Evolutionary conservation across 2,797 vertebrate species (phyloP).

Genomic region (Sebastes vulpes): DNA sequence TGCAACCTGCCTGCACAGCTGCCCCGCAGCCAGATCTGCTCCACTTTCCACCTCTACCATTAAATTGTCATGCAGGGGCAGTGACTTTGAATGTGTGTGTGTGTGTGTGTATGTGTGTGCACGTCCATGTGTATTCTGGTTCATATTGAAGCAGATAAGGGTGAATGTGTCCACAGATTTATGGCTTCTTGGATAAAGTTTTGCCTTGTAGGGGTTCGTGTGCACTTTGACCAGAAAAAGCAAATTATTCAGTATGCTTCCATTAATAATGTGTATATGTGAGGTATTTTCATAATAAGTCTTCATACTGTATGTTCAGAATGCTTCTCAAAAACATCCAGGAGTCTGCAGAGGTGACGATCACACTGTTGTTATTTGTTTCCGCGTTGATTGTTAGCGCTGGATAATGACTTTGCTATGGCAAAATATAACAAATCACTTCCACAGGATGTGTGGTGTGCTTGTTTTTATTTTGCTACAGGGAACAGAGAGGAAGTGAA

Average conservation of each 20-base stretch:
- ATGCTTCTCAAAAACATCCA: slow-evolving; percentile 1
- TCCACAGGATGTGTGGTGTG: slow-evolving; percentile 57
- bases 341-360: slow-evolving; percentile 37
- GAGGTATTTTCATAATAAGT: background rate
- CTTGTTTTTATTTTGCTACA: slow-evolving; percentile 57
- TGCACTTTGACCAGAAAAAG: background rate
- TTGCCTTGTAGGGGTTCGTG: background rate
- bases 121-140: background rate
- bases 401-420: slow-evolving; percentile 58
- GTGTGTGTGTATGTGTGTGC: background rate
- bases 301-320: background rate
- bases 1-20: slow-evolving; percentile 62
- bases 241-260: background rate
- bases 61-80: slow-evolving; percentile 57
- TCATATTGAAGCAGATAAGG: background rate
- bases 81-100: slow-evolving; percentile 40
- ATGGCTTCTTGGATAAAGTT: background rate
- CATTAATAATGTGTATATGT: background rate
- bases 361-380: slow-evolving; percentile 42
- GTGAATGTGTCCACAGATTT: background rate
- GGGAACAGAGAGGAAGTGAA: slow-evolving; percentile 42
- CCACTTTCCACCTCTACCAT: slow-evolving; percentile 78
- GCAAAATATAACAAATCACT: slow-evolving; percentile 45
- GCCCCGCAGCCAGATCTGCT: slow-evolving; percentile 81
- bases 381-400: slow-evolving; percentile 60